Evolutionary conservation across 2,888 invertebrate genomes (phyloP).

Genomic region (Alviniconcha strummeri): DNA sequence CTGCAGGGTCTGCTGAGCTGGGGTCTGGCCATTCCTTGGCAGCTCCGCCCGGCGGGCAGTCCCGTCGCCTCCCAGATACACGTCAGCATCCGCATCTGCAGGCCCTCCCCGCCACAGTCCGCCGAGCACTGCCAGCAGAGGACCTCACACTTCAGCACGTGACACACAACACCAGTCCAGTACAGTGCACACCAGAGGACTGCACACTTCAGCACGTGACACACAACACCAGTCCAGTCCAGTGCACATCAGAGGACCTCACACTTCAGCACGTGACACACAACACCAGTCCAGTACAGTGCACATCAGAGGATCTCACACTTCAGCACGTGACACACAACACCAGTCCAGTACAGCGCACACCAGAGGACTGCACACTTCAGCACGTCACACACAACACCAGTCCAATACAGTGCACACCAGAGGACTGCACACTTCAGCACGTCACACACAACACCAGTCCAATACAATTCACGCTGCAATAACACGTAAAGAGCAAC

Average conservation of each 20-base stretch:
- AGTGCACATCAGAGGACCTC: background rate
- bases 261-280: too few species aligned
- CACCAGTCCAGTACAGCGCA: too few species aligned
- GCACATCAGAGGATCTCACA: background rate
- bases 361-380: background rate
- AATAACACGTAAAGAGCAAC: too few species aligned
- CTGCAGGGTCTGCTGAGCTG: conserved; percentile 85
- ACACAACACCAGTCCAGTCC: too few species aligned
- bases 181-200: background rate
- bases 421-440: background rate
- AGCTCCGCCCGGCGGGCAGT: conserved; percentile 88
- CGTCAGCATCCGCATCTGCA: conserved; percentile 90
- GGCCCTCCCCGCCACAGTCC: conserved; percentile 86
- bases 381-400: too few species aligned
- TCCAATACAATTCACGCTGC: too few species aligned
- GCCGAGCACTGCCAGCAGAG: conserved; percentile 81
- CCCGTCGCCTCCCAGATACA: conserved; percentile 94
- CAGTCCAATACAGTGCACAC: too few species aligned
- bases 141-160: background rate
- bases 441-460: too few species aligned
- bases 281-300: too few species aligned
- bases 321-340: too few species aligned
- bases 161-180: too few species aligned
- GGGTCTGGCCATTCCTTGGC: conserved; percentile 85
- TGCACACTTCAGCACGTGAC: too few species aligned